Base-by-base conservation (phyloP, 37 sponge, comb jelly and placozoan species). In the Ephydatia muelleri region DNA sequence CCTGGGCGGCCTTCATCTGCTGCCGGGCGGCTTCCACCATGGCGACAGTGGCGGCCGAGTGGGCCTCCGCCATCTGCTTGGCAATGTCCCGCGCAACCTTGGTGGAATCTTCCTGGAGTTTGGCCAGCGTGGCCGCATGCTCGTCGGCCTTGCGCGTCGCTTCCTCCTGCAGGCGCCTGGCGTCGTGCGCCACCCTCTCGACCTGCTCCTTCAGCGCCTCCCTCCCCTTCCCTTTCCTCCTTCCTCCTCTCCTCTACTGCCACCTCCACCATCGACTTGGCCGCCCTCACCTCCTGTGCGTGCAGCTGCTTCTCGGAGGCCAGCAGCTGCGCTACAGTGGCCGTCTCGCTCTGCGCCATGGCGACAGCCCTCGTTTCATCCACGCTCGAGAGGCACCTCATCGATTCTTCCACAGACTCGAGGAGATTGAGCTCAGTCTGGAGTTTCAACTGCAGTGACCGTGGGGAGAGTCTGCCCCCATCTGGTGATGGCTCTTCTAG, bases 401-500 rank as follows among this genome's bases (percentile, higher is more conserved):
- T 80, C 14, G 82, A 68, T 19, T 93, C 96, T 11, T 87, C 83
- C 25, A 90, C 80, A 13, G 91, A 71, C 36, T 95, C 94, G 0
- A 87, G 68, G 0, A 77, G 85, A 16, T 73, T 85, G 64, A 95
- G 79, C 49, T 93, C 91, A 8, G 91, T 82, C 23, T 82, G 78
- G 29, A 93, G 70, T 71, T 90, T 76, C 6, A 81, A 83, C 33
- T 84, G 81, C 3, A 95, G 89, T 26, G 88, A 82, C 8, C 83
- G 80, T 14, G 96, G 96, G 67, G 96, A 95, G 26, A 79, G 85
- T 16, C 85, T 66, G 3, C 84, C 84, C 31, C 72, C 73, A 3
- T 21, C 47, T 43, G 77, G 31, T 71, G 33, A 71, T 27, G 16
- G 25, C 81, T 67, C 68, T 2, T 29, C 38, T 22, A 13, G 35